Evolutionary conservation across 2,113 vertebrate genomes (phyloP).

Genomic region (Cichladusa arquata): DNA sequence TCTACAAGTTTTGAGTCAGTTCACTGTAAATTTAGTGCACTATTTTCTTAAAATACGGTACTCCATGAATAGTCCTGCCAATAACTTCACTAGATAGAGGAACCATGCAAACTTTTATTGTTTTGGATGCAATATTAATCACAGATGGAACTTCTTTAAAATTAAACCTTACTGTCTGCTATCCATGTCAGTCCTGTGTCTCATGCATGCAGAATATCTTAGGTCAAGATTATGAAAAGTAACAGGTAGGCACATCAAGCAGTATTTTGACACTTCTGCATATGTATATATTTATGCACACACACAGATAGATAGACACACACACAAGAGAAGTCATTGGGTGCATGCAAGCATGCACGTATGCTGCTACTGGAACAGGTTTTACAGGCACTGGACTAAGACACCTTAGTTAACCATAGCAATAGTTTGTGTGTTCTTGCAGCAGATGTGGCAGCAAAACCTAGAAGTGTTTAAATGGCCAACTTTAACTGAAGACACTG

Average conservation of each 20-base stretch:
- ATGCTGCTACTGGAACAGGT: slow-evolving; percentile 33
- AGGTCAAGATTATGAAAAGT: not conserved
- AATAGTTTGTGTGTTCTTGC: not conserved
- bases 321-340: not conserved
- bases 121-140: not conserved
- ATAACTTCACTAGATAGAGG: not conserved
- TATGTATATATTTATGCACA: not conserved
- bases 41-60: not conserved
- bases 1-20: not conserved
- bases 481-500: not conserved
- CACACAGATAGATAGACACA: accelerated
- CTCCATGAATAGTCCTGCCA: not conserved
- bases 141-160: not conserved
- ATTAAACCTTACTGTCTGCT: not conserved
- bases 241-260: not conserved
- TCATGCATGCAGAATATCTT: not conserved
- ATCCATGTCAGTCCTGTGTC: not conserved
- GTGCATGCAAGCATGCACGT: not conserved
- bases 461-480: not conserved
- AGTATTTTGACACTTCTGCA: not conserved
- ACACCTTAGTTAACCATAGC: not conserved
- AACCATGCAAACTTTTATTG: not conserved
- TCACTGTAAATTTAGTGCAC: not conserved
- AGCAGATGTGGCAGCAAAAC: not conserved
- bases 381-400: slow-evolving; percentile 51